Percentiles rank a stretch among this genome's conserved stretches.
Conservation (phyloP, 2,888 invertebrate genomes). For the Anthophora plumipes region DNA sequence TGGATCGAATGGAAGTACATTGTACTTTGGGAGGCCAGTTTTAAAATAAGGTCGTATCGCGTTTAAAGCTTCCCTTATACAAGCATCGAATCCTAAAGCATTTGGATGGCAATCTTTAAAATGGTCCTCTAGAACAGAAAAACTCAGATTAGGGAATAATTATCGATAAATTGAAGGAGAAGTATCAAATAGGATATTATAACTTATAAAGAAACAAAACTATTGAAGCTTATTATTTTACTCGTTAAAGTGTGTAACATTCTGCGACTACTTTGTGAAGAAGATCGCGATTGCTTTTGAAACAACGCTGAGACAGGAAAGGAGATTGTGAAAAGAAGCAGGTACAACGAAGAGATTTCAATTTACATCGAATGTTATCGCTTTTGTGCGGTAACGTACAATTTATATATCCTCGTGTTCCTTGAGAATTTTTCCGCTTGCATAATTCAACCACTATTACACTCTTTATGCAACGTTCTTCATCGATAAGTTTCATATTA, state of each 20-base stretch:
- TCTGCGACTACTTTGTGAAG: too few relatives aligned
- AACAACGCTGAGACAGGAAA: not conserved
- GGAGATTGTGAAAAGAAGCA: not conserved
- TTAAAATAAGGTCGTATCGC: slow-evolving; percentile 90
- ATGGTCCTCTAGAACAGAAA: slow-evolving; percentile 81
- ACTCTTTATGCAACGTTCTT: not conserved
- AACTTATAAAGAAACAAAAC: too few relatives aligned
- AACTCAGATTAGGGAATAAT: not conserved
- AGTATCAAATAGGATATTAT: accelerated
- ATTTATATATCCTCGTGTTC: not conserved
- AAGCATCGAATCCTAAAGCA: slow-evolving; percentile 89
- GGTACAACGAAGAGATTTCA: not conserved
- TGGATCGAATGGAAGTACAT: slow-evolving; percentile 92
- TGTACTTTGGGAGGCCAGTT: slow-evolving; percentile 90
- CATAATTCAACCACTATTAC: slow-evolving; percentile 7
- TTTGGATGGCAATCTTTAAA: slow-evolving; percentile 88
- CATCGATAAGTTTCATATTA: not conserved
- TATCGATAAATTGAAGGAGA: not conserved
- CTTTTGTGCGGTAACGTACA: not conserved
- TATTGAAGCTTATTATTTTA: too few relatives aligned
- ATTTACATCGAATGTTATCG: slow-evolving; percentile 24
- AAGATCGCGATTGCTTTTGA: not conserved
- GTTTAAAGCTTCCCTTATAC: slow-evolving; percentile 90
- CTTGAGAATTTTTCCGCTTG: slow-evolving; percentile 32
- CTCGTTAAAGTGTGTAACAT: too few relatives aligned